Conservation (phyloP, 2,113 vertebrate species). For the Todiramphus saurophagus region DNA sequence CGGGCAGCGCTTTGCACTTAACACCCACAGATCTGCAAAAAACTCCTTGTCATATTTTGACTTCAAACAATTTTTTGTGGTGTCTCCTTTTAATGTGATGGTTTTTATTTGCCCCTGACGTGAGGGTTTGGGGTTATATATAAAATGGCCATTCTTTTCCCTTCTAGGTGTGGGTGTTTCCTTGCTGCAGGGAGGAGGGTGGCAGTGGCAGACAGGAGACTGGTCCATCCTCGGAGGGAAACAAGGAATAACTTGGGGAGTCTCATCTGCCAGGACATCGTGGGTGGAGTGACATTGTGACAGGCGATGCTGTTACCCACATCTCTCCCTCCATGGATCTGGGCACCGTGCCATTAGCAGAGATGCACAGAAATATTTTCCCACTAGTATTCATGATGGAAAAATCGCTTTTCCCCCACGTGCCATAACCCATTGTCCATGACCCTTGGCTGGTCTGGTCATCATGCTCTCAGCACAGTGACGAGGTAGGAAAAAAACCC, state of each 20-base stretch:
- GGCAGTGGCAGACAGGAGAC: background rate
- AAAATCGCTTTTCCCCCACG: accelerated
- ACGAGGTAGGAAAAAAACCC: background rate
- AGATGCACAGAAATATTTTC: background rate
- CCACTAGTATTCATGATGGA: background rate
- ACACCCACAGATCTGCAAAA: background rate
- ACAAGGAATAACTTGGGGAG: background rate
- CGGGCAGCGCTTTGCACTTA: accelerated
- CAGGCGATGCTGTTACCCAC: background rate
- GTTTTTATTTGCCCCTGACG: accelerated
- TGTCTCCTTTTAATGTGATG: background rate
- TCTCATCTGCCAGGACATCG: background rate
- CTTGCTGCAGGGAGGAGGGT: background rate
- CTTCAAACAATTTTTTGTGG: background rate
- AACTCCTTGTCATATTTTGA: background rate
- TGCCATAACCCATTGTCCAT: accelerated
- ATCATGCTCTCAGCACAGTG: background rate
- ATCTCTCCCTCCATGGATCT: background rate
- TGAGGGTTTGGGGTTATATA: background rate
- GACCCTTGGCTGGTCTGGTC: background rate
- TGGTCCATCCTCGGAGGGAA: background rate
- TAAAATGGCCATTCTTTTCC: background rate
- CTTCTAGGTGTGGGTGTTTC: background rate
- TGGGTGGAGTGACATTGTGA: background rate
- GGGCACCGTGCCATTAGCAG: background rate